phyloP scores from a whole-genome alignment of 2,113 vertebrate genomes.

The Scopus umbretta region DNA sequence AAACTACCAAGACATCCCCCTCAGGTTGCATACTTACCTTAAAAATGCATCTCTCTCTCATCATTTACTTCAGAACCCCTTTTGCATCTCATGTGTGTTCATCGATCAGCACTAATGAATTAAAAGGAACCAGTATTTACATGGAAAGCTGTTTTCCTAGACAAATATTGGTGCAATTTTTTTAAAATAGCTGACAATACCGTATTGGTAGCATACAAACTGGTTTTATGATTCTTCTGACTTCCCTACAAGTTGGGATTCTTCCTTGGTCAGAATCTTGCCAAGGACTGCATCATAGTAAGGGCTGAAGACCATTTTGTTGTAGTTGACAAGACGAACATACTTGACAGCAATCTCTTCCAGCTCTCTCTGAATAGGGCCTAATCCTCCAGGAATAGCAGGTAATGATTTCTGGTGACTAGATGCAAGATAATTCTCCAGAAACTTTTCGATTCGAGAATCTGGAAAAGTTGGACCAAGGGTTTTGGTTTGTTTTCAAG shows the following conservation, averaged over 20 bases:
- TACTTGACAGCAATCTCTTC: constrained; percentile 85
- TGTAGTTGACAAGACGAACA: constrained; percentile 89
- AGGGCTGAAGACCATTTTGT: constrained; percentile 95
- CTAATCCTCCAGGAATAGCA: constrained; percentile 83
- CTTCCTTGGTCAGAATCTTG: constrained; percentile 69
- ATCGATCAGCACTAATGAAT: neutral
- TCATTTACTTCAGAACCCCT: neutral
- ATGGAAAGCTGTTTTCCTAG: constrained; percentile 56
- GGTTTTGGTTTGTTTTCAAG: neutral
- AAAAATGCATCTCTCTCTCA: constrained; percentile 13
- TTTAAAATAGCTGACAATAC: neutral
- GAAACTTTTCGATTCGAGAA: constrained; percentile 83
- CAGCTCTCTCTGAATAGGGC: constrained; percentile 85
- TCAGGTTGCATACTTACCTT: constrained; percentile 30
- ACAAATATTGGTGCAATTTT: constrained; percentile 13
- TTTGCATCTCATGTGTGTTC: neutral
- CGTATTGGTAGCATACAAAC: neutral
- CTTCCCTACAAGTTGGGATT: neutral
- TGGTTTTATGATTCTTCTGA: neutral
- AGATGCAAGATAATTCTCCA: constrained; percentile 81
- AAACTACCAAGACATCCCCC: neutral
- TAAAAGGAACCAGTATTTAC: constrained; percentile 43
- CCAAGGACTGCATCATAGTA: constrained; percentile 88
- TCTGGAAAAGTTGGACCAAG: constrained; percentile 69
- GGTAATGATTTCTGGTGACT: constrained; percentile 76